Base-by-base conservation (phyloP, 2,113 vertebrate species). In the Tinamus guttatus region DNA sequence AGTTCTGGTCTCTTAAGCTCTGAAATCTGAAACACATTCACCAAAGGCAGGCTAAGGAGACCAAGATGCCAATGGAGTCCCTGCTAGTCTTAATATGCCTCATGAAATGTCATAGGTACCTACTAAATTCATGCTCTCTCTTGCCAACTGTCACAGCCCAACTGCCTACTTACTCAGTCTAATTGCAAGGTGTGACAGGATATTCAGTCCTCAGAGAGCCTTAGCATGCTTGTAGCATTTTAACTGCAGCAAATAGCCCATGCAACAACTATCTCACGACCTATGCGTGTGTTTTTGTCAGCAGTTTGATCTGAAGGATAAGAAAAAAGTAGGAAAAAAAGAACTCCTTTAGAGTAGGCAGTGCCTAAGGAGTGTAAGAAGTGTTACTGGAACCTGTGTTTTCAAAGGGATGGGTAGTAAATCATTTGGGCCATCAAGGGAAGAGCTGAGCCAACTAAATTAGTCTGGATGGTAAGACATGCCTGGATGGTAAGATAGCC, bases 391-490 rank as follows among this genome's bases (percentile, higher is more conserved):
- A 95, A 49, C 52, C 49, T 62, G 49, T 85, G 21, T 86, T 91
- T 85, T 71, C 58, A 86, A 34, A 86, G 73, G 52, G 36, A 80
- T 78, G 59, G 62, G 64, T n/a, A 89, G 83, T 95, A 95, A 95
- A 93, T 87, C 71, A 89, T 89, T 73, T 60, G 90, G 87, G 49
- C 54, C 65, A 80, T 86, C 81, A 88, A 93, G 63, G 17, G 74
- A 91, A 91, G 74, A 77, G 34, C 74, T 92, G 64, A 81, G 89
- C 75, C 93, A 96, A 89, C 60, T 91, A 92, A 78, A 81, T 92
- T 69, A 88, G 77, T 65, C 92, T 91, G 89, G 70, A 89, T 94
- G 51, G 82, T 93, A 91, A 91, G 36, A 68, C 30, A 75, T 41
- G 40, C 40, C 40, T 41, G 40, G 40, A 41, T 41, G 40, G 40